A percentile compares a stretch with the other conserved stretches of the same genome.
phyloP scores from a whole-genome alignment of 2,797 vertebrate genomes.

The Rhynchonycteris naso region DNA sequence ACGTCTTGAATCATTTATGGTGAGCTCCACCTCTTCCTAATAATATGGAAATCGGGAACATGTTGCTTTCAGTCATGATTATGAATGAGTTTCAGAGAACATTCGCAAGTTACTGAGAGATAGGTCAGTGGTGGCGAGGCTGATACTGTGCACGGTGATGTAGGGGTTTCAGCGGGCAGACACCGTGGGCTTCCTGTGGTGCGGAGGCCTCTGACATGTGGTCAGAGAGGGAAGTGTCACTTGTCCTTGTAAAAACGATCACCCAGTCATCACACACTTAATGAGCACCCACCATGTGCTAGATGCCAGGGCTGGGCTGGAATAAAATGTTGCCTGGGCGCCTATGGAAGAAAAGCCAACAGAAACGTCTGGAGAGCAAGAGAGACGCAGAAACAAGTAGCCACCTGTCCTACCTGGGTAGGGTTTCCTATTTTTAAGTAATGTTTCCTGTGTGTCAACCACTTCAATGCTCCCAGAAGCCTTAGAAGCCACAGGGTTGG shows the following conservation, averaged over 20 bases:
- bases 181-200: background rate
- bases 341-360: background rate
- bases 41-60: slow-evolving; percentile 69
- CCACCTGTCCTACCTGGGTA: background rate
- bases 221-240: background rate
- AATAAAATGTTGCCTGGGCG: accelerated
- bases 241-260: background rate
- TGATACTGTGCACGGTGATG: background rate
- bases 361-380: background rate
- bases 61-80: slow-evolving; percentile 59
- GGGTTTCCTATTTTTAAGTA: background rate
- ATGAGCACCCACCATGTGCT: accelerated
- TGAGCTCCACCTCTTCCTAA: slow-evolving; percentile 68
- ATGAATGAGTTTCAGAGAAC: background rate
- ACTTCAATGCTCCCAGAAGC: background rate
- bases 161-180: background rate
- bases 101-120: slow-evolving; percentile 39
- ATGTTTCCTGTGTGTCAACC: background rate
- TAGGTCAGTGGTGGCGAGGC: background rate
- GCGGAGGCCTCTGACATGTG: background rate
- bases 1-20: slow-evolving; percentile 69
- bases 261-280: background rate
- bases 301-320: background rate
- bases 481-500: background rate
- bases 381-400: background rate